Conservation (phyloP, 1,140 invertebrate genomes). For the Leptinotarsa defecta region DNA sequence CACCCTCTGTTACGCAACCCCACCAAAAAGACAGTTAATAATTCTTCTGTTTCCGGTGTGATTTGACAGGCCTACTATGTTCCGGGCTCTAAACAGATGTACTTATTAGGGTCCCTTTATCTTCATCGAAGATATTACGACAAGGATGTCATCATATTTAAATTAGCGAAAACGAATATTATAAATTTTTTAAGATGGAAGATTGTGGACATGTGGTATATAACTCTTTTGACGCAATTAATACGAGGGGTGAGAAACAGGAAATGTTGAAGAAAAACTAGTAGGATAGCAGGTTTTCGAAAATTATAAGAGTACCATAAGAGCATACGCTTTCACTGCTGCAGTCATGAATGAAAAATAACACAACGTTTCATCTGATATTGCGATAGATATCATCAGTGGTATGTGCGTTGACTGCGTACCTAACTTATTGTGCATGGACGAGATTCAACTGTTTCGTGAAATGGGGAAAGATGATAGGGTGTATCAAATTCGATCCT, state of each 20-base stretch:
- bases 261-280: too few species aligned
- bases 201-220: conserved; percentile 37
- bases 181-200: conserved; percentile 37
- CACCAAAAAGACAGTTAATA: conserved; percentile 22
- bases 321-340: too few species aligned
- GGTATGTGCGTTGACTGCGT: too few species aligned
- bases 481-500: too few species aligned
- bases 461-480: too few species aligned
- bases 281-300: too few species aligned
- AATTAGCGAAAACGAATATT: conserved; percentile 45
- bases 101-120: conserved; percentile 45
- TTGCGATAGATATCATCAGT: too few species aligned
- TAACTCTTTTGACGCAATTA: conserved; percentile 4
- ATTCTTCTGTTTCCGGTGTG: conserved; percentile 35
- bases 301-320: too few species aligned
- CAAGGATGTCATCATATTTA: conserved; percentile 48
- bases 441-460: too few species aligned
- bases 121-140: conserved; percentile 40
- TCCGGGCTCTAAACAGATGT: conserved; percentile 46
- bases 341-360: too few species aligned
- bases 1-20: conserved; percentile 16
- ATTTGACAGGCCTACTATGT: conserved; percentile 43
- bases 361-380: too few species aligned
- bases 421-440: too few species aligned
- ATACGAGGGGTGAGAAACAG: conserved; percentile 1